Conservation (phyloP, 2,113 vertebrate species). For the Takifugu flavidus region DNA sequence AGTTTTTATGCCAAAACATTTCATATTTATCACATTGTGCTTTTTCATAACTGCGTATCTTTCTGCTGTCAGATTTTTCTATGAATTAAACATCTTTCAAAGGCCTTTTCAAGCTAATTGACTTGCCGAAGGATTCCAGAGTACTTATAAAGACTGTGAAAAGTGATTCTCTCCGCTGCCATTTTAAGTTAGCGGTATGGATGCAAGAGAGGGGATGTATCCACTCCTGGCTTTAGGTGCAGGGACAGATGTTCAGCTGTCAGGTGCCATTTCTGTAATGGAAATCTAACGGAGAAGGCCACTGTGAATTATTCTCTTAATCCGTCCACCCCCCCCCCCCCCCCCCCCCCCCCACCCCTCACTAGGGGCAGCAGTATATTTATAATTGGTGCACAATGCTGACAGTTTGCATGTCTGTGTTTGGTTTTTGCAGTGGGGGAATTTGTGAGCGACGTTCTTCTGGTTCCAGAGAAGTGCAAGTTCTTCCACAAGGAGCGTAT, state of each 20-base stretch:
- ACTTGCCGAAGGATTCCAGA: conserved; percentile 18
- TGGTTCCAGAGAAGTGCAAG: conserved; percentile 93
- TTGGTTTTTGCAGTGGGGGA: conserved; percentile 83
- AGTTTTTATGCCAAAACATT: conserved; percentile 20
- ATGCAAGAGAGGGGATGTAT: conserved; percentile 17
- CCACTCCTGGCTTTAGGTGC: conserved; percentile 20
- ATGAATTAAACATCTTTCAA: conserved; percentile 50
- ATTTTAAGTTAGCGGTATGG: conserved; percentile 24
- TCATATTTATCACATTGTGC: conserved; percentile 19
- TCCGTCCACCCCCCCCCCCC: conserved; percentile 32
- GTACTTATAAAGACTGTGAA: conserved; percentile 24
- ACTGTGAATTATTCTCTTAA: conserved; percentile 59
- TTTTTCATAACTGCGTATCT: conserved; percentile 15
- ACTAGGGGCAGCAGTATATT: background rate
- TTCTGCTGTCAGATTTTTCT: conserved; percentile 13
- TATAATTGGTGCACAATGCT: conserved; percentile 11
- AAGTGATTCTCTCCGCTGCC: conserved; percentile 31
- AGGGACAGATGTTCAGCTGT: conserved; percentile 52
- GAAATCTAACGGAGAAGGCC: conserved; percentile 42
- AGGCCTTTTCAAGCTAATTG: conserved; percentile 41
- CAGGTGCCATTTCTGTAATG: conserved; percentile 44
- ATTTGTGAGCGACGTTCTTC: conserved; percentile 92
- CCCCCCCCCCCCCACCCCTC: conserved; percentile 36
- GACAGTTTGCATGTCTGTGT: conserved; percentile 13
- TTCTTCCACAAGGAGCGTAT: conserved; percentile 94